Conservation (phyloP, 2,113 vertebrate species). For the Petroica traversi region DNA sequence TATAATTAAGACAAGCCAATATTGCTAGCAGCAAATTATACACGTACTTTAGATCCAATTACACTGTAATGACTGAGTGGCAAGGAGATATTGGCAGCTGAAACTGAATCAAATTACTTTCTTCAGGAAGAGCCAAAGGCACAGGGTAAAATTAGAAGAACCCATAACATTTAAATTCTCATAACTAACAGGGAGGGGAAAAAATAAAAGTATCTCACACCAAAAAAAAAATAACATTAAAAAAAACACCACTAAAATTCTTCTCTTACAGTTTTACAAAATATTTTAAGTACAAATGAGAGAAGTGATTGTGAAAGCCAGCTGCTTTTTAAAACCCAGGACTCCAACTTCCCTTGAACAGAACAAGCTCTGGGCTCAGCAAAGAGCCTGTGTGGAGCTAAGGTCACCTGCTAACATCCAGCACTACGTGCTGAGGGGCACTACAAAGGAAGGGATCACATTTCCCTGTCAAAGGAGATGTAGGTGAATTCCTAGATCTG, state of each 20-base stretch:
- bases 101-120: neutral
- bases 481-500: neutral
- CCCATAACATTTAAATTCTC: neutral
- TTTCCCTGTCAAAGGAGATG: neutral
- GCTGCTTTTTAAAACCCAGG: neutral
- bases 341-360: neutral
- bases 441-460: neutral
- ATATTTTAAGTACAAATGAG: neutral
- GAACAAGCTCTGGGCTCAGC: neutral
- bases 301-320: neutral
- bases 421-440: neutral
- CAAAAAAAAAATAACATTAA: neutral
- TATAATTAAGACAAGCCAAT: conserved; percentile 22
- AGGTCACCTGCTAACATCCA: neutral
- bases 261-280: neutral
- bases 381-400: neutral
- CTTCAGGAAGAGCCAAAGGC: neutral
- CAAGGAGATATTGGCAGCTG: neutral
- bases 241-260: neutral
- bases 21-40: neutral
- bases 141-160: neutral
- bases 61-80: neutral
- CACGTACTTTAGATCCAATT: neutral
- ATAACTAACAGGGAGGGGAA: neutral
- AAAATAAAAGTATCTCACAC: neutral